Percentiles rank a stretch among this genome's conserved stretches.
Evolutionary conservation across 2,113 vertebrate genomes (phyloP).

Genomic region (Pedetes capensis): DNA sequence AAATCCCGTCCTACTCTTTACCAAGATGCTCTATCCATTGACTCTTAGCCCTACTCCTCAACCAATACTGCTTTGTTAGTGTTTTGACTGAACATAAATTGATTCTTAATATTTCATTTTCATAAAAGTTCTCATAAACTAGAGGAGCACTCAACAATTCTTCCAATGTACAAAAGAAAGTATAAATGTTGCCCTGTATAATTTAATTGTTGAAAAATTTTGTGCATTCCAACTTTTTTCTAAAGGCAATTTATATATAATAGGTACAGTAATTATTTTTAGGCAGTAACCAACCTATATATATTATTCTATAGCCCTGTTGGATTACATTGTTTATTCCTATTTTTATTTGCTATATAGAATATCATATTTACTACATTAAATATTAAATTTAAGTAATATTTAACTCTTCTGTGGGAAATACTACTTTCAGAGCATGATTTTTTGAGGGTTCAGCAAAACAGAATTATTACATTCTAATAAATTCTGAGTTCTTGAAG

Average conservation of each 20-base stretch:
- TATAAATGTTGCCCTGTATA: not conserved
- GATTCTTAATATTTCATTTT: not conserved
- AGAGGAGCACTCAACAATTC: not conserved
- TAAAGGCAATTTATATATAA: not conserved
- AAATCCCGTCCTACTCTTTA: rapidly evolving
- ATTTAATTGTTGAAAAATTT: not conserved
- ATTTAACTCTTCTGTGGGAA: not conserved
- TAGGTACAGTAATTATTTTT: not conserved
- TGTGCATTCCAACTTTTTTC: not conserved
- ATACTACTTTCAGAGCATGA: not conserved
- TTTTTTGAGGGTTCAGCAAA: not conserved
- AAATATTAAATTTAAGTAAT: not conserved
- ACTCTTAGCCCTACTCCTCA: no score
- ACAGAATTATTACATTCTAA: not conserved
- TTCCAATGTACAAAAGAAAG: not conserved
- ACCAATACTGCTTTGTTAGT: not conserved
- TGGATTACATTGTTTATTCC: not conserved
- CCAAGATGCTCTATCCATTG: no score
- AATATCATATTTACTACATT: not conserved
- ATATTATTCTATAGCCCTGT: not conserved
- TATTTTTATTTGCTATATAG: not conserved
- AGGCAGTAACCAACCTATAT: not conserved
- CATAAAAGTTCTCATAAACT: not conserved
- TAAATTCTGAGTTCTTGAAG: not conserved
- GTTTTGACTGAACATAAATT: not conserved